phyloP scores from a whole-genome alignment of 1,140 invertebrate species.

The Caenorhabditis elegans region WBcel235 BX284605.5:20000501-20001000 shows the following conservation, averaged over 20 bases:
- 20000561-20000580: background rate
- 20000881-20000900: conserved; percentile 56
- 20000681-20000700: conserved; percentile 13
- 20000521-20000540: no score
- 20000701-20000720: background rate
- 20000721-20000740: conserved; percentile 18
- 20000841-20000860: conserved; percentile 54
- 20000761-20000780: background rate
- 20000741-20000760: conserved; percentile 20
- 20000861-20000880: conserved; percentile 39
- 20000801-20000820: conserved; percentile 36
- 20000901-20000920: conserved; percentile 77
- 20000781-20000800: conserved; percentile 8
- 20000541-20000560: background rate
- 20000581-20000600: conserved; percentile 52
- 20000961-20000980: conserved; percentile 83
- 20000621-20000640: conserved; percentile 63
- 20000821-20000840: conserved; percentile 20
- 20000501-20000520: no score
- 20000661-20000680: background rate
- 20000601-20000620: conserved; percentile 44
- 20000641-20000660: conserved; percentile 60
- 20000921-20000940: conserved; percentile 87
- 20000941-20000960: conserved; percentile 82
- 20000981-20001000: conserved; percentile 89